Percentiles rank a stretch among this genome's conserved stretches.
Evolutionary conservation across 2,888 invertebrate species (phyloP).

Genomic region (Deilephila elpenor): DNA sequence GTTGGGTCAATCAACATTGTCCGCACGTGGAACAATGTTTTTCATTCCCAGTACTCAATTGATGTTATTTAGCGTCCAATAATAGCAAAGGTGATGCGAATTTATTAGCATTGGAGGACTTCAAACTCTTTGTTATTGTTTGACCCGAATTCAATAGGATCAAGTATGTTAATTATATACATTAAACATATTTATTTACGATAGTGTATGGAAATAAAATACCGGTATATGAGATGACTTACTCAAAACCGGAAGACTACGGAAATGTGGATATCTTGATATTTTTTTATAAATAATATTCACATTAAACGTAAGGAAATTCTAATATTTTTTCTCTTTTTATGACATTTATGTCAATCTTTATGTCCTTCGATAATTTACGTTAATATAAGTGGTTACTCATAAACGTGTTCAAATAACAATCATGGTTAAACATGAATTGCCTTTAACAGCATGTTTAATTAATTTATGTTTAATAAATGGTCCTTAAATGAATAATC

Average conservation of each 20-base stretch:
- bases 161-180: constrained; percentile 10
- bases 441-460: background rate
- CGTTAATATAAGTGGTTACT: too few species aligned
- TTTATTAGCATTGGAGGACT: constrained; percentile 9
- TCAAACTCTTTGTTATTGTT: constrained; percentile 5
- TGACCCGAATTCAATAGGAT: constrained; percentile 15
- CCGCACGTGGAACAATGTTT: constrained; percentile 9
- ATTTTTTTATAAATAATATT: too few species aligned
- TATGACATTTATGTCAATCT: too few species aligned
- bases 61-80: constrained; percentile 3
- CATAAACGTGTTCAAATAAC: background rate
- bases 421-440: background rate
- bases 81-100: constrained; percentile 5
- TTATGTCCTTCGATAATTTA: too few species aligned
- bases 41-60: constrained; percentile 17
- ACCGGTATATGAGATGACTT: background rate
- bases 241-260: background rate
- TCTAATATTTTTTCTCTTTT: too few species aligned
- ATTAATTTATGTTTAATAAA: background rate
- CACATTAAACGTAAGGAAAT: too few species aligned
- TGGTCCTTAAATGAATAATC: background rate
- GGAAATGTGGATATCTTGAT: too few species aligned
- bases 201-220: background rate
- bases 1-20: constrained; percentile 13
- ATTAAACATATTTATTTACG: background rate